phyloP scores from a whole-genome alignment of 2,113 vertebrate species.

The Heloderma charlesbogerti region DNA sequence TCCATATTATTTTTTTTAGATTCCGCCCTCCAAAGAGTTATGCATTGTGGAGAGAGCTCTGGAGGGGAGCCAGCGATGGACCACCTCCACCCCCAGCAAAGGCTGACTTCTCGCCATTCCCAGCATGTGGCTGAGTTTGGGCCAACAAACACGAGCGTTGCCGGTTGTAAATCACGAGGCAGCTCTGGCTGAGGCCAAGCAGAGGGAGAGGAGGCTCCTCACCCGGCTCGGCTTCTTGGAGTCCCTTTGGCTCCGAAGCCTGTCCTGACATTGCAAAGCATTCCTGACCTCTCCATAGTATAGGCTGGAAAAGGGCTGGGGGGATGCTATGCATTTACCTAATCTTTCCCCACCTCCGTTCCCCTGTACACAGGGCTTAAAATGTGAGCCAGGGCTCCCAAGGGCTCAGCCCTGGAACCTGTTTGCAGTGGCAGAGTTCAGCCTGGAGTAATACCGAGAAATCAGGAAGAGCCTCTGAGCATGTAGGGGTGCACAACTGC shows the following conservation, averaged over 20 bases:
- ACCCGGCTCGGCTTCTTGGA: too few relatives aligned
- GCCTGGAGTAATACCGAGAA: neutral
- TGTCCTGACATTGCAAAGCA: neutral
- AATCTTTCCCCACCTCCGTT: neutral
- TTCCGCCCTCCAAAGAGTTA: neutral
- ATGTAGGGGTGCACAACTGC: neutral
- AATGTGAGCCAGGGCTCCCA: too few relatives aligned
- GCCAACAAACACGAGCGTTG: neutral
- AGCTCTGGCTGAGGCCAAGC: neutral
- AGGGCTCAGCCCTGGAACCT: neutral
- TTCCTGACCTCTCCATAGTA: neutral
- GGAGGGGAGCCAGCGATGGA: neutral
- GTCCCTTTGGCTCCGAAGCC: neutral
- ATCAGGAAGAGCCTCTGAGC: neutral
- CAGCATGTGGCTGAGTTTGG: neutral
- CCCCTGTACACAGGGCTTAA: neutral
- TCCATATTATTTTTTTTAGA: neutral
- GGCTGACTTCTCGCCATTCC: neutral
- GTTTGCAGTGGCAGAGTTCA: neutral
- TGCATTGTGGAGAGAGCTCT: neutral
- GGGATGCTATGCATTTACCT: neutral
- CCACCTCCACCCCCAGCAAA: neutral
- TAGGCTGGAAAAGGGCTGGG: neutral
- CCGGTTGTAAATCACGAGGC: constrained; percentile 15
- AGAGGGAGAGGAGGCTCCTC: neutral